phyloP scores from a whole-genome alignment of 2,888 invertebrate species.

The Athalia rosae region DNA sequence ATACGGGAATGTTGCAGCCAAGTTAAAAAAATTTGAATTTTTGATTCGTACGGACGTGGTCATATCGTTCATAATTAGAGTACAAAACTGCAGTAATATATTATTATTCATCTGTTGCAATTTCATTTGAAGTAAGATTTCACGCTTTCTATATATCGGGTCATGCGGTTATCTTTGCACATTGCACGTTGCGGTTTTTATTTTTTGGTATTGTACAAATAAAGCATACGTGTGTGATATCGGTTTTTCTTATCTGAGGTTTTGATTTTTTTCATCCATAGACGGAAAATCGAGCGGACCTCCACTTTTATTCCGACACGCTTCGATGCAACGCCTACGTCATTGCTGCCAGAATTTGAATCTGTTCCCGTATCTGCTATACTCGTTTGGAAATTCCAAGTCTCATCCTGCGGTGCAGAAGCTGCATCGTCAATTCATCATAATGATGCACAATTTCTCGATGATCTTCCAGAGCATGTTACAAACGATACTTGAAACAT shows the following conservation, averaged over 20 bases:
- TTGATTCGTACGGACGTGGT: too few relatives aligned
- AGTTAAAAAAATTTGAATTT: too few relatives aligned
- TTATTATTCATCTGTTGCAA: too few relatives aligned
- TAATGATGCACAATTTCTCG: slow-evolving; percentile 59
- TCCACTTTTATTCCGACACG: slow-evolving; percentile 64
- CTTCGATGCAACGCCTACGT: slow-evolving; percentile 69
- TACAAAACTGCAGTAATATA: too few relatives aligned
- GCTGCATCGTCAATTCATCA: slow-evolving; percentile 61
- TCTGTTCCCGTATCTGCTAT: slow-evolving; percentile 69
- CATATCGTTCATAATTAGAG: too few relatives aligned
- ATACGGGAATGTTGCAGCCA: too few relatives aligned
- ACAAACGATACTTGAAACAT: slow-evolving; percentile 50
- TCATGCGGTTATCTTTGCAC: slow-evolving; percentile 8
- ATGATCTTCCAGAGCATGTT: slow-evolving; percentile 59
- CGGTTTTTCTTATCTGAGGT: not conserved
- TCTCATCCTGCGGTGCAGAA: slow-evolving; percentile 65
- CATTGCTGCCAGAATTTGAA: slow-evolving; percentile 72
- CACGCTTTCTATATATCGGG: slow-evolving; percentile 26
- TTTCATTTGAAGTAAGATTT: not conserved
- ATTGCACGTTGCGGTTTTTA: too few relatives aligned
- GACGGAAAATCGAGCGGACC: slow-evolving; percentile 67
- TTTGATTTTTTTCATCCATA: slow-evolving; percentile 48
- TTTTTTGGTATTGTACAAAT: not conserved
- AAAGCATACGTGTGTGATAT: not conserved
- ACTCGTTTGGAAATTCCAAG: slow-evolving; percentile 68